phyloP scores from a whole-genome alignment of 2,888 invertebrate species.

The Protophormia terraenovae region DNA sequence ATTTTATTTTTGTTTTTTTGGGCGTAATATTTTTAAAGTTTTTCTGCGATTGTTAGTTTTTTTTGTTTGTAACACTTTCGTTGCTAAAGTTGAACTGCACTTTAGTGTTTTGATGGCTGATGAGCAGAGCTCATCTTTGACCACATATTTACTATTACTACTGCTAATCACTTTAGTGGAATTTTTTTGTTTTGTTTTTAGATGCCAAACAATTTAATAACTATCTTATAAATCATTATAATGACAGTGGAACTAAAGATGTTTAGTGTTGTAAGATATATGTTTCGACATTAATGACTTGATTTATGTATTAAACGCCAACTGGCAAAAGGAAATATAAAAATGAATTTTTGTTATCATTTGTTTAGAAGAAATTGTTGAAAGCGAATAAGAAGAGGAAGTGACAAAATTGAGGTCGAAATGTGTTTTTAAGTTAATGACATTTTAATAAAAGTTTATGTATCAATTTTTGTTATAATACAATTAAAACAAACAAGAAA shows the following conservation, averaged over 20 bases:
- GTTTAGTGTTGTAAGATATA: background rate
- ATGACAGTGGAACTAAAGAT: conserved; percentile 23
- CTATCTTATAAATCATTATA: background rate
- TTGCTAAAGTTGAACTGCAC: conserved; percentile 53
- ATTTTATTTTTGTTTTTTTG: conserved; percentile 1
- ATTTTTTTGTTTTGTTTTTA: background rate
- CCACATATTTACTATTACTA: background rate
- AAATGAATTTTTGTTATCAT: background rate
- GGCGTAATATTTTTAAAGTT: background rate
- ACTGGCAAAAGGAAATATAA: background rate
- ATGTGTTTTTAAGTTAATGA: too few species aligned
- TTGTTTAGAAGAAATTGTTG: background rate
- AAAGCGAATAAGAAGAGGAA: background rate
- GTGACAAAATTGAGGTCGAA: too few species aligned
- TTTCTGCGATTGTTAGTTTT: conserved; percentile 1
- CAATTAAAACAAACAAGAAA: too few species aligned
- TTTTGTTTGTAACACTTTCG: conserved; percentile 45
- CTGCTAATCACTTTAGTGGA: background rate
- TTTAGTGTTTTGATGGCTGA: background rate
- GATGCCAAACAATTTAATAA: background rate
- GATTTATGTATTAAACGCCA: background rate
- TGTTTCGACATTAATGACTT: background rate
- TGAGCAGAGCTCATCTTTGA: conserved; percentile 29
- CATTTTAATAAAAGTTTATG: too few species aligned
- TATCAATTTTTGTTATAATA: too few species aligned